Percentiles rank a stretch among this genome's conserved stretches.
Conservation (phyloP, 1,140 invertebrate genomes). For the Diachasma alloeum region DNA sequence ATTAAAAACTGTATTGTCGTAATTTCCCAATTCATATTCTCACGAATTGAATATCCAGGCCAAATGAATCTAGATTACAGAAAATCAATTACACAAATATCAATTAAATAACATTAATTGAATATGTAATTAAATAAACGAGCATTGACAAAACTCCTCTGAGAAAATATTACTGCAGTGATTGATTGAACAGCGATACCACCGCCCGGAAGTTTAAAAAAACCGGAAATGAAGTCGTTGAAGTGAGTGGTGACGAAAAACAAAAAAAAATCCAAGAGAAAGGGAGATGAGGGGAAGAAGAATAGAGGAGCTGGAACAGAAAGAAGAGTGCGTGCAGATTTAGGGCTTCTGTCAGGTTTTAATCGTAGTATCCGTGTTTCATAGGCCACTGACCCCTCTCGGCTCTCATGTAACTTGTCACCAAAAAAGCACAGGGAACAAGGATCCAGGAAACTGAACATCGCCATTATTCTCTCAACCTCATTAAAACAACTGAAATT, state of each 20-base stretch:
- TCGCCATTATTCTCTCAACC: conserved; percentile 6
- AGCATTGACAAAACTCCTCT: too few species aligned
- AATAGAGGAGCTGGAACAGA: not conserved
- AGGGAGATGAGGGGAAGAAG: not conserved
- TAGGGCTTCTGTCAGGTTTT: not conserved
- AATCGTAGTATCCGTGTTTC: conserved; percentile 14
- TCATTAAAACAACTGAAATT: not conserved
- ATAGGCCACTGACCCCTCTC: conserved; percentile 32
- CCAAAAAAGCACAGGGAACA: not conserved
- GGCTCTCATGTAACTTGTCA: not conserved
- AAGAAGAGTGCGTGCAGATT: not conserved
- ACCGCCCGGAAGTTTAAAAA: not conserved
- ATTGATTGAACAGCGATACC: not conserved
- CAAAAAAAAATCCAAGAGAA: not conserved
- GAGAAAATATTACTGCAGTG: not conserved
- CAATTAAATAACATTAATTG: not conserved
- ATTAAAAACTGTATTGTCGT: too few species aligned
- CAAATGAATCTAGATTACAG: too few species aligned
- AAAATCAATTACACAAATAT: not conserved
- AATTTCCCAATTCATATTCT: too few species aligned
- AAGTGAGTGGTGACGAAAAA: conserved; percentile 11
- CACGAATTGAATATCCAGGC: too few species aligned
- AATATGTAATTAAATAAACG: not conserved
- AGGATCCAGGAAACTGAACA: not conserved
- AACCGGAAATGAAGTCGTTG: conserved; percentile 22